Percentiles rank a stretch among this genome's conserved stretches.
phyloP scores from a whole-genome alignment of 1,140 invertebrate genomes.

The Galleria mellonella region DNA sequence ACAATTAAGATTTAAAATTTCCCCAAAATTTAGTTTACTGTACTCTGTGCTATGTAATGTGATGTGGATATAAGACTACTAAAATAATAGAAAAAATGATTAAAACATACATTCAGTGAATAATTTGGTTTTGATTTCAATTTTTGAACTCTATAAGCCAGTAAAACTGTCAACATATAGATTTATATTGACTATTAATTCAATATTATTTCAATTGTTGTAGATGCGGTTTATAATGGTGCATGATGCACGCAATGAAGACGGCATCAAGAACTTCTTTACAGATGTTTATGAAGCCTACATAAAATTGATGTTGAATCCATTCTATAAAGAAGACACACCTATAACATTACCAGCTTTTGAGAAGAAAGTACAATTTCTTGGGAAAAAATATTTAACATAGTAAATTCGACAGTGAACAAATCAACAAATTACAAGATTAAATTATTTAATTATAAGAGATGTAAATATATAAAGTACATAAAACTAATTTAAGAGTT shows the following conservation, averaged over 20 bases:
- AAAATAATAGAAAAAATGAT: too few relatives aligned
- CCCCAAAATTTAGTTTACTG: too few relatives aligned
- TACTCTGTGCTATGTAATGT: too few relatives aligned
- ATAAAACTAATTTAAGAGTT: too few relatives aligned
- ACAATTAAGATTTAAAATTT: too few relatives aligned
- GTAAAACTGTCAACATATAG: too few relatives aligned
- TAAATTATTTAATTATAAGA: neutral
- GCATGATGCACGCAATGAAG: constrained; percentile 97
- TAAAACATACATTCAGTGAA: too few relatives aligned
- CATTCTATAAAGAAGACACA: constrained; percentile 97
- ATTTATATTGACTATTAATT: too few relatives aligned
- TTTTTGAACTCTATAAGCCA: too few relatives aligned
- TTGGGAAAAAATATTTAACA: constrained; percentile 92
- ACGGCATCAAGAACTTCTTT: constrained; percentile 99
- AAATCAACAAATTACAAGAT: neutral
- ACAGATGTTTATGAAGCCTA: constrained; percentile 98
- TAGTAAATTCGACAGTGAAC: constrained; percentile 11
- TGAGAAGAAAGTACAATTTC: constrained; percentile 95
- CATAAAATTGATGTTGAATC: constrained; percentile 98
- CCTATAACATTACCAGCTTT: constrained; percentile 94
- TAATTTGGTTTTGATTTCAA: too few relatives aligned
- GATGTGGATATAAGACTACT: too few relatives aligned
- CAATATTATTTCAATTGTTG: too few relatives aligned
- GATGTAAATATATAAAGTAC: constrained; percentile 1
- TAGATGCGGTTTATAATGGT: constrained; percentile 84